phyloP scores from a whole-genome alignment of 1,140 invertebrate genomes.

The Eurosta solidaginis region DNA sequence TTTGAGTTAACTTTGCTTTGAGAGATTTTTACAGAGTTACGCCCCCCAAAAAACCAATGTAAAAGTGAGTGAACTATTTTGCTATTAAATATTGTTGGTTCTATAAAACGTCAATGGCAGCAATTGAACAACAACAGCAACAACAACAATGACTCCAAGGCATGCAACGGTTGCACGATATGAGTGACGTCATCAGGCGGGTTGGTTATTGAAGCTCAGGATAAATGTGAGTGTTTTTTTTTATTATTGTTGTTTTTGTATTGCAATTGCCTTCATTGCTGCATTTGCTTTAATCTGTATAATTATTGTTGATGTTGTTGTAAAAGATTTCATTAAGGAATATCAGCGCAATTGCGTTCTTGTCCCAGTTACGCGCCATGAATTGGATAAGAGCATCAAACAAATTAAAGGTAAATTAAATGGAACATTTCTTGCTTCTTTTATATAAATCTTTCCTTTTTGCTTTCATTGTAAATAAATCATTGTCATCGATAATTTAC shows the following conservation, averaged over 20 bases:
- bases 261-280: background rate
- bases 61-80: conserved; percentile 22
- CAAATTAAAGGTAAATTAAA: too few species aligned
- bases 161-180: too few species aligned
- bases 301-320: background rate
- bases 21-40: background rate
- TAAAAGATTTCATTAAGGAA: too few species aligned
- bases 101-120: conserved; percentile 1
- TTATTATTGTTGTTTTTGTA: too few species aligned
- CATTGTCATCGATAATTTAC: too few species aligned
- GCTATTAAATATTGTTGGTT: background rate
- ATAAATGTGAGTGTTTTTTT: background rate
- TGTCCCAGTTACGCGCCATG: conserved; percentile 6
- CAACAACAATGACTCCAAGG: too few species aligned
- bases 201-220: background rate
- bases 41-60: background rate
- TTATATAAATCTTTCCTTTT: too few species aligned
- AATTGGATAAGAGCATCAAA: background rate
- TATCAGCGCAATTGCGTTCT: background rate
- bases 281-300: background rate
- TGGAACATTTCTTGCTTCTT: background rate
- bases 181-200: conserved; percentile 14
- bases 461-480: too few species aligned
- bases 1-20: background rate
- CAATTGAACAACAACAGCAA: too few species aligned